Percentiles rank a stretch among this genome's conserved stretches.
phyloP scores from a whole-genome alignment of 2,888 invertebrate genomes.

The Tipula confusa region DNA sequence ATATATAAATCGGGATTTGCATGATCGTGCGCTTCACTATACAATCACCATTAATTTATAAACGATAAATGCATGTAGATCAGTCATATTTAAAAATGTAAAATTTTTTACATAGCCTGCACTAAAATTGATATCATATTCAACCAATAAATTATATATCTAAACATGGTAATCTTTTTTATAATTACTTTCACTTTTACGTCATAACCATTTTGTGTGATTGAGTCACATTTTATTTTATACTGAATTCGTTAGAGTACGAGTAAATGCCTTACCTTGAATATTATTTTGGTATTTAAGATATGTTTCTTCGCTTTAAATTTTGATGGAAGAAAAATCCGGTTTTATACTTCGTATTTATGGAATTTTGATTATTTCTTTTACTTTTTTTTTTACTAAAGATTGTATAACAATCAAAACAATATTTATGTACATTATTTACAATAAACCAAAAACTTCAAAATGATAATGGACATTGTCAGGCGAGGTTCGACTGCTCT shows the following conservation, averaged over 20 bases:
- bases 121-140: background rate
- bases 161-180: background rate
- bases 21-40: background rate
- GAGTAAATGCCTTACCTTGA: constrained; percentile 12
- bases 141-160: background rate
- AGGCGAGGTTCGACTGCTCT: background rate
- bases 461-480: background rate
- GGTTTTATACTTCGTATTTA: constrained; percentile 12
- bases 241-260: background rate
- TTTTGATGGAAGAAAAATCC: constrained; percentile 20
- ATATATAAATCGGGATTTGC: background rate
- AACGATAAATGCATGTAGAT: background rate
- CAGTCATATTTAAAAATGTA: background rate
- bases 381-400: background rate
- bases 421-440: background rate
- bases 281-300: constrained; percentile 5
- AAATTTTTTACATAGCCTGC: background rate
- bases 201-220: background rate
- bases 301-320: background rate
- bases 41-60: background rate
- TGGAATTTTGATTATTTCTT: constrained; percentile 5
- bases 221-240: background rate
- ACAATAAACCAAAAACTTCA: background rate
- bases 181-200: constrained; percentile 25
- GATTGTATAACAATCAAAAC: constrained; percentile 7